Conservation (phyloP, 2,113 vertebrate species). For the Elanoides forficatus region DNA sequence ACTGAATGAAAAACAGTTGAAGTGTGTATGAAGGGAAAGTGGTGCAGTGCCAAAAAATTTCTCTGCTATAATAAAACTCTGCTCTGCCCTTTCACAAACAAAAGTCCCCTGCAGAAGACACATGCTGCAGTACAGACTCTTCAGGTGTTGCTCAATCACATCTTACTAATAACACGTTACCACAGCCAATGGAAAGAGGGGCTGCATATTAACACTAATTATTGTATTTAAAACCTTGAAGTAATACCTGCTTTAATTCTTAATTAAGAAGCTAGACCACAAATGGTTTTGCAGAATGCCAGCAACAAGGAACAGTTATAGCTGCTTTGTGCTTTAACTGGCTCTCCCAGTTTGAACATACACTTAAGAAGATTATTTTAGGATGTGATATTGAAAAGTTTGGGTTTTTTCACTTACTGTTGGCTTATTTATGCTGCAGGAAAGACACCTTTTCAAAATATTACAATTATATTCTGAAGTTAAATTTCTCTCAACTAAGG, state of each 20-base stretch:
- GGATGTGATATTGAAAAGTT: constrained; percentile 3
- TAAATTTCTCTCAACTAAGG: constrained; percentile 33
- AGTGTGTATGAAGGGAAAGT: not conserved
- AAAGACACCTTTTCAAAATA: constrained; percentile 49
- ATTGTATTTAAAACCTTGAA: not conserved
- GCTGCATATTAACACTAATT: not conserved
- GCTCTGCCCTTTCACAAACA: not conserved
- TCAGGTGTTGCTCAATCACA: not conserved
- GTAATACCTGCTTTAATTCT: not conserved
- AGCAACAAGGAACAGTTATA: not conserved
- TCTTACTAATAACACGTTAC: not conserved
- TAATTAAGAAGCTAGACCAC: not conserved
- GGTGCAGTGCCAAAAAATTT: not conserved
- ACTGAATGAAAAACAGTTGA: not conserved
- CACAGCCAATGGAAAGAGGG: not conserved
- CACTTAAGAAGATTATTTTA: constrained; percentile 16
- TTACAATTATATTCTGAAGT: constrained; percentile 8
- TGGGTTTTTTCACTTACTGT: not conserved
- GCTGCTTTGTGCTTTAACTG: not conserved
- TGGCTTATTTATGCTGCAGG: constrained; percentile 25
- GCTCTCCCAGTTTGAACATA: not conserved
- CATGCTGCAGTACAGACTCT: not conserved
- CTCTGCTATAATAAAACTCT: not conserved
- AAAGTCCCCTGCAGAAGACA: not conserved
- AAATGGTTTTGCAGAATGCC: not conserved